A percentile compares a stretch with the other conserved stretches of the same genome.
Evolutionary conservation across 2,797 vertebrate species (phyloP).

Genomic region (Babyrousa celebensis): DNA sequence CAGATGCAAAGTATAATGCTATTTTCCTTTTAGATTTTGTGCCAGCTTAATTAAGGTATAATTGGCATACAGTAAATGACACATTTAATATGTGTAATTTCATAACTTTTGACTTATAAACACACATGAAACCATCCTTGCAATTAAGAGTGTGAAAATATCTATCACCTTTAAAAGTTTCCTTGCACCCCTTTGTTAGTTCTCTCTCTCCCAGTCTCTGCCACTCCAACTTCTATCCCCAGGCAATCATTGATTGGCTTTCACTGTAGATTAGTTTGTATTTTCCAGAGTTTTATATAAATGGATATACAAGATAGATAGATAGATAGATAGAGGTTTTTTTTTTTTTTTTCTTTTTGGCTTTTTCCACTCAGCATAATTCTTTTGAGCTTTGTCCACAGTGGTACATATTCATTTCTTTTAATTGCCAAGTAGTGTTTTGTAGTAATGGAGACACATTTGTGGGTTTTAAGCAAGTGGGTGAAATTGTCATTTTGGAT

Average conservation of each 20-base stretch:
- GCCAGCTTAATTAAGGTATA: not conserved
- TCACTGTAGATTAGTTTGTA: not conserved
- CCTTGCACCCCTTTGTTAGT: not conserved
- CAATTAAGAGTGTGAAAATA: not conserved
- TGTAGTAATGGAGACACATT: not conserved
- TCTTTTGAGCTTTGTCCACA: not conserved
- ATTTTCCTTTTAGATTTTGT: not conserved
- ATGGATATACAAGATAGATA: too few relatives aligned
- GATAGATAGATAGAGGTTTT: too few relatives aligned
- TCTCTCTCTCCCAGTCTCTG: not conserved
- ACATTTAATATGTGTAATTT: not conserved
- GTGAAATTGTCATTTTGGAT: constrained; percentile 2
- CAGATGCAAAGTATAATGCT: not conserved
- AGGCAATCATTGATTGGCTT: not conserved
- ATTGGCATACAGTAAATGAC: not conserved
- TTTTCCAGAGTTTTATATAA: constrained; percentile 1
- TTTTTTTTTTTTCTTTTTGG: not conserved
- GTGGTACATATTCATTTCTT: not conserved
- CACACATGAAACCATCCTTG: not conserved
- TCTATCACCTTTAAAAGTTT: not conserved
- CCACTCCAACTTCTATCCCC: not conserved
- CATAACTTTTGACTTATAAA: not conserved
- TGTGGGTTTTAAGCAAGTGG: constrained; percentile 19
- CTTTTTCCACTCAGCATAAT: not conserved
- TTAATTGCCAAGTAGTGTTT: constrained; percentile 8